Evolutionary conservation across 2,797 vertebrate species (phyloP).

Genomic region (Poliocrania exsul): DNA sequence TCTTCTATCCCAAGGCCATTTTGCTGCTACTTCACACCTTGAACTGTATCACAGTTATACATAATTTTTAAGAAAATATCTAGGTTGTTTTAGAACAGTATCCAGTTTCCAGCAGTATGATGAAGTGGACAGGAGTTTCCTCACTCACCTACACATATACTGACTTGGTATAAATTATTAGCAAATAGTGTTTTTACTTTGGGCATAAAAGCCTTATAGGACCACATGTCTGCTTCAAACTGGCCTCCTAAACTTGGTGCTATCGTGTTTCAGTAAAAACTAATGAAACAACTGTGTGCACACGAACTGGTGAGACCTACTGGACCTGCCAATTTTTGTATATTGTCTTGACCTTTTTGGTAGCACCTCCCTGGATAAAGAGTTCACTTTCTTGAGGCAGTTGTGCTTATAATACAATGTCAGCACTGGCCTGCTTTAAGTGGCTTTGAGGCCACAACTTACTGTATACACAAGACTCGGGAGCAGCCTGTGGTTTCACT

Average conservation of each 20-base stretch:
- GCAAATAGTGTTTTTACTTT: background rate
- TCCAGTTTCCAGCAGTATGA: background rate
- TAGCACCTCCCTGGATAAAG: background rate
- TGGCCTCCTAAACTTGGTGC: background rate
- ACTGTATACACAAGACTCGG: background rate
- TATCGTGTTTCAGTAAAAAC: background rate
- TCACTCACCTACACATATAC: background rate
- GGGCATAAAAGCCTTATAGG: background rate
- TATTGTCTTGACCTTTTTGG: background rate
- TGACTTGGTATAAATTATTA: background rate
- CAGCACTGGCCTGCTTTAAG: background rate
- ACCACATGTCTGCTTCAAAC: background rate
- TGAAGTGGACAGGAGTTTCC: background rate
- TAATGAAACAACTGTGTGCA: background rate
- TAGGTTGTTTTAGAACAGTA: background rate
- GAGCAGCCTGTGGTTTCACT: conserved; percentile 6
- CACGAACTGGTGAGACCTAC: background rate
- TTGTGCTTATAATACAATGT: background rate
- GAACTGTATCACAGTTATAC: background rate
- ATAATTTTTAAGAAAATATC: background rate
- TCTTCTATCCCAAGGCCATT: background rate
- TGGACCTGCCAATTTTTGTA: background rate
- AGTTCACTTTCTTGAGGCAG: background rate
- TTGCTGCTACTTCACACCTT: background rate
- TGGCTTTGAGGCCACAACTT: background rate